Percentiles rank a stretch among this genome's conserved stretches.
phyloP scores from a whole-genome alignment of 2,113 vertebrate species.

The Chaetorhynchus papuensis region DNA sequence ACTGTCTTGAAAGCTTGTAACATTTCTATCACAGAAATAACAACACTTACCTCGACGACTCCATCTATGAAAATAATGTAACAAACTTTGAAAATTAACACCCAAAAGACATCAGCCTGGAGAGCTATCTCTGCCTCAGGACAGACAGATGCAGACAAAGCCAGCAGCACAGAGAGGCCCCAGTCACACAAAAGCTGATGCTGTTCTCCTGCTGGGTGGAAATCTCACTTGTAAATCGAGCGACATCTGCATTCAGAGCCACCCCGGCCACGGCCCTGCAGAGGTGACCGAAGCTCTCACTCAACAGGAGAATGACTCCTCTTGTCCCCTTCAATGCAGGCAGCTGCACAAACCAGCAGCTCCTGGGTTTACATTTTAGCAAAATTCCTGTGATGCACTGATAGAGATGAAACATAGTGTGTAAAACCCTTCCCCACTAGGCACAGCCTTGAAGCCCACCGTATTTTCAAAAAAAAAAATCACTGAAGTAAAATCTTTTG shows the following conservation, averaged over 20 bases:
- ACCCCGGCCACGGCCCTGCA: slow-evolving; percentile 9
- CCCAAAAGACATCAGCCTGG: background rate
- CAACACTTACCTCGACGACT: slow-evolving; percentile 9
- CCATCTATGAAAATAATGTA: background rate
- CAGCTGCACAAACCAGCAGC: background rate
- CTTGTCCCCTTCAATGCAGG: background rate
- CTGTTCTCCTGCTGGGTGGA: slow-evolving; percentile 64
- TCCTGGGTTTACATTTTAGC: background rate
- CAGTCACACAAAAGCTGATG: slow-evolving; percentile 70
- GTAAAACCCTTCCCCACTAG: background rate
- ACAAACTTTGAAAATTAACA: background rate
- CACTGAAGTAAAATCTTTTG: background rate
- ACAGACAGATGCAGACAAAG: slow-evolving; percentile 37
- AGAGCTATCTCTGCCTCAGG: background rate
- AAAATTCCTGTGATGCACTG: background rate
- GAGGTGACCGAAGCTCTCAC: slow-evolving; percentile 18
- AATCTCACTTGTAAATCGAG: slow-evolving; percentile 68
- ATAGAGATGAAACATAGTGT: background rate
- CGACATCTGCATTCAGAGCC: slow-evolving; percentile 70
- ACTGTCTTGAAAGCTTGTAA: background rate
- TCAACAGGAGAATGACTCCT: background rate
- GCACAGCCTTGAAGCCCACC: background rate
- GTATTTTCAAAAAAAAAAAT: background rate
- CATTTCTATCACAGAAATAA: background rate
- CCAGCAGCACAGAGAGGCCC: slow-evolving; percentile 23